Evolutionary conservation across 2,113 vertebrate species (phyloP).

Genomic region (Seriola rivoliana): DNA sequence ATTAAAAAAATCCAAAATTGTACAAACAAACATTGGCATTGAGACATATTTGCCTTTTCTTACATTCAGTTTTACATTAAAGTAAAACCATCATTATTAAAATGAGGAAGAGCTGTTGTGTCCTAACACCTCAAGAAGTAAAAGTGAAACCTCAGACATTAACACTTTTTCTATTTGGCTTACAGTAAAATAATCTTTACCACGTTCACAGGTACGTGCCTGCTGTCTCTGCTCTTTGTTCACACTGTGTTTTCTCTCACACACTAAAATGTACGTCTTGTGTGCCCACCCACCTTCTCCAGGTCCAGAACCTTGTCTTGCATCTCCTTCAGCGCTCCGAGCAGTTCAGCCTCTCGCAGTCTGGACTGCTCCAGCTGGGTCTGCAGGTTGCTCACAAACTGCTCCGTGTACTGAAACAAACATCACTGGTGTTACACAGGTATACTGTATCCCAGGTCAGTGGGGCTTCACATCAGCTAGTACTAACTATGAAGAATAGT

Average conservation of each 20-base stretch:
- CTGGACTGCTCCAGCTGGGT: slow-evolving; percentile 91
- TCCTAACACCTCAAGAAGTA: slow-evolving; percentile 1
- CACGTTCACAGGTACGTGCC: background rate
- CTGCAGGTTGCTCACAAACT: slow-evolving; percentile 90
- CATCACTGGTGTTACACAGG: background rate
- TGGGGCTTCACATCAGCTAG: too few relatives aligned
- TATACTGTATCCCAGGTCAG: background rate
- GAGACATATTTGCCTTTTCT: background rate
- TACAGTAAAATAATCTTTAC: background rate
- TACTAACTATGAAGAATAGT: background rate
- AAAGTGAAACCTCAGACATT: background rate
- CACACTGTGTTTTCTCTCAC: slow-evolving; percentile 6
- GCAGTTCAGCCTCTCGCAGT: slow-evolving; percentile 89
- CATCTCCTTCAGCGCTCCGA: slow-evolving; percentile 93
- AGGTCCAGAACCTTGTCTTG: slow-evolving; percentile 96
- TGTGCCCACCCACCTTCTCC: slow-evolving; percentile 88
- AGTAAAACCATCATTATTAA: background rate
- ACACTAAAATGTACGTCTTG: background rate
- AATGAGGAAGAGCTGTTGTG: background rate
- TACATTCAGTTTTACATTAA: background rate
- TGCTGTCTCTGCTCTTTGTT: slow-evolving; percentile 8
- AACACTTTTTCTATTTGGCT: background rate
- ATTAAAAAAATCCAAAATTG: background rate
- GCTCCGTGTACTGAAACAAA: slow-evolving; percentile 86
- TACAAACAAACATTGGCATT: background rate